phyloP scores from a whole-genome alignment of 2,888 invertebrate genomes.

The Euzophera pinguis region DNA sequence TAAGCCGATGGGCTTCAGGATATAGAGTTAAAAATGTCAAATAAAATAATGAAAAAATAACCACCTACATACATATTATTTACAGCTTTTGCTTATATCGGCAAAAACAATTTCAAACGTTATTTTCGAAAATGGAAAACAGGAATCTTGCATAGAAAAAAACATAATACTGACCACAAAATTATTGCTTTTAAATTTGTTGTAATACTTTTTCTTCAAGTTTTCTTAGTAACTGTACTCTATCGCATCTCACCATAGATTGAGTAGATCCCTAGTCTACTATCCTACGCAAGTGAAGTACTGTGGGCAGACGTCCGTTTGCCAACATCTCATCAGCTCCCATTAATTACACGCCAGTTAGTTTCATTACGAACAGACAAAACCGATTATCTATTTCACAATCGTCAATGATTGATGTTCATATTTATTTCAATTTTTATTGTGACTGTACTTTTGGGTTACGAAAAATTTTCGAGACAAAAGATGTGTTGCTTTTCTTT shows the following conservation, averaged over 20 bases:
- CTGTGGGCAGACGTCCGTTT: slow-evolving; percentile 57
- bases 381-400: slow-evolving; percentile 60
- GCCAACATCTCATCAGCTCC: slow-evolving; percentile 48
- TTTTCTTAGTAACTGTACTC: slow-evolving; percentile 17
- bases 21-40: too few species aligned
- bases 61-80: too few species aligned
- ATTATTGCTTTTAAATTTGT: too few species aligned
- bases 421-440: slow-evolving; percentile 53
- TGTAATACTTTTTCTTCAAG: background rate
- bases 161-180: too few species aligned
- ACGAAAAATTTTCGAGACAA: background rate
- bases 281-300: slow-evolving; percentile 44
- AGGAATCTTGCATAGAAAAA: too few species aligned
- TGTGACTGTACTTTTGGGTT: slow-evolving; percentile 33
- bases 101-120: too few species aligned
- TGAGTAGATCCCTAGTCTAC: slow-evolving; percentile 18
- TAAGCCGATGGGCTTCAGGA: too few species aligned
- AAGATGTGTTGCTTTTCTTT: background rate
- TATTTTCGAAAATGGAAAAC: too few species aligned
- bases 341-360: slow-evolving; percentile 71
- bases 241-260: slow-evolving; percentile 15
- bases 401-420: slow-evolving; percentile 29
- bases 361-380: slow-evolving; percentile 69
- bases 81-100: too few species aligned
- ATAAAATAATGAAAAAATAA: too few species aligned